Base-by-base conservation (phyloP, 2,113 vertebrate species). In the Varanus salvator region DNA sequence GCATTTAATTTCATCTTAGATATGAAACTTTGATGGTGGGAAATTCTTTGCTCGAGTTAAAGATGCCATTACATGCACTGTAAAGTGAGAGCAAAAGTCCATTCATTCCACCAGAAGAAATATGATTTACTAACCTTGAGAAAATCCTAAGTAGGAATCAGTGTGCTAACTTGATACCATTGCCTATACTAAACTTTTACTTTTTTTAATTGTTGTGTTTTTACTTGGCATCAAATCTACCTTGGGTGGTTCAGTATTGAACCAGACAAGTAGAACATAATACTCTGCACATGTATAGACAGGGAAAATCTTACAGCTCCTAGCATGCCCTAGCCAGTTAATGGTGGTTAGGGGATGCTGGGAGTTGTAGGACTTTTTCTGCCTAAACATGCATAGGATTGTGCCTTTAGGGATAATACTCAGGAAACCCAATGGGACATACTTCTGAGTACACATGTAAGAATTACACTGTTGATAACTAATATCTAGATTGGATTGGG, bases 31-130 rank as follows among this genome's bases (percentile, higher is more conserved):
- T 85, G 27, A 90, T 78, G 76, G 38, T 1, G n/a, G 27, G 19
- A 3, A 60, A 69, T 87, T 69, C 86, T 87, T 77, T 52, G 57
- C 66, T 88, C 74, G 69, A 50, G 92, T 69, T n/a, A 90, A 91
- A 93, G 80, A 92, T 92, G 48, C 12, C 66, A 9, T 88, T 89
- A 88, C 8, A 74, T 38, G 8, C 57, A 72, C 9, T 50, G 75
- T 74, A 57, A 82, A 87, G 86, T 25, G 44, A 57, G 69, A 60
- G 85, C 75, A 78, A 64, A 92, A 85, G 60, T 52, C 1, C 34
- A 69, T 57, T 84, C 7, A 14, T 66, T 93, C 72, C 88, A 83
- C 44, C 25, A 29, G 50, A 71, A 80, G 54, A 87, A 77, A 89
- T 44, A 29, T 8, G 25, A 14, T 14, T 84, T 74, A 83, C 14